phyloP scores from a whole-genome alignment of 2,113 vertebrate genomes.

The Tupaia chinensis region DNA sequence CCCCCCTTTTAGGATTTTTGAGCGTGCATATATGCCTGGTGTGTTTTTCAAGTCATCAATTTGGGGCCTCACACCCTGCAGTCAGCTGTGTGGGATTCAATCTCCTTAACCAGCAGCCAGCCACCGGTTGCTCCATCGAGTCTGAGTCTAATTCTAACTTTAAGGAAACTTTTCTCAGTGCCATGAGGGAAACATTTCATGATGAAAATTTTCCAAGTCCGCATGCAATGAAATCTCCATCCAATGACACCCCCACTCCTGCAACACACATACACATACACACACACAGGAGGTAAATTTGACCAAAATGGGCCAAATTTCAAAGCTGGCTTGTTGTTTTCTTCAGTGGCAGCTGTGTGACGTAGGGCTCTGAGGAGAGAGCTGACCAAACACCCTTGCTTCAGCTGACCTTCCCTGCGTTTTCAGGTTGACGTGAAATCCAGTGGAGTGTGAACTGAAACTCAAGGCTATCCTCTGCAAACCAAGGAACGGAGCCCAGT shows the following conservation, averaged over 20 bases:
- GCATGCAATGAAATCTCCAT: not conserved
- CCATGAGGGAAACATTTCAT: not conserved
- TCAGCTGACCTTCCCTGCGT: conserved; percentile 59
- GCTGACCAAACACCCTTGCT: not conserved
- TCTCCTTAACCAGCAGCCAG: no score
- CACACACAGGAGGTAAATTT: not conserved
- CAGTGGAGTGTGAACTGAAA: conserved; percentile 70
- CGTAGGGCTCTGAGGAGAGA: not conserved
- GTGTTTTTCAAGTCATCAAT: no score
- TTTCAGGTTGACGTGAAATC: conserved; percentile 67
- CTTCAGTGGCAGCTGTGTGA: not conserved
- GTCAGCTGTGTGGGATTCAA: no score
- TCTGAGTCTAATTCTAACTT: not conserved
- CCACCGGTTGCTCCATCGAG: no score
- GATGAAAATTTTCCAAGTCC: conserved; percentile 16
- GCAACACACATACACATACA: not conserved
- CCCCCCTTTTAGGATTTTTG: no score
- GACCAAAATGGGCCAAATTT: not conserved
- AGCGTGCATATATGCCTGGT: no score
- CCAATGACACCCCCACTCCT: not conserved
- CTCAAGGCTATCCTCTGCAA: conserved; percentile 30
- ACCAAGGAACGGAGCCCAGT: not conserved
- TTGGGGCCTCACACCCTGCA: no score
- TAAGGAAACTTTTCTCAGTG: not conserved
- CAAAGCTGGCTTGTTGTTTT: not conserved